Conservation (phyloP, 2,797 vertebrate species). For the Avahi laniger region DNA sequence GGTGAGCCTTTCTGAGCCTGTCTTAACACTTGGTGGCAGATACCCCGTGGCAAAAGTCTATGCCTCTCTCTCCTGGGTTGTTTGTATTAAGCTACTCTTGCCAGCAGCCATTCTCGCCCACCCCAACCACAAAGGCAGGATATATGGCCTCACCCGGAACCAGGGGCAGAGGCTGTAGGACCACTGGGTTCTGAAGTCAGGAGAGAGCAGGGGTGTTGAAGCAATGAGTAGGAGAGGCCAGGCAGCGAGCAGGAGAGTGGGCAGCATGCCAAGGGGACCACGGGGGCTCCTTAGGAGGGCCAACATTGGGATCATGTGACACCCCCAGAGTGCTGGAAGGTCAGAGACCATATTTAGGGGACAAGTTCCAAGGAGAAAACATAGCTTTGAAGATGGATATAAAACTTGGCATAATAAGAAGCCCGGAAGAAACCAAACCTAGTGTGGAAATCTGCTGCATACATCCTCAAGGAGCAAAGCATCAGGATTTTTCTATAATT, state of each 20-base stretch:
- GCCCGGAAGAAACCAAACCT: background rate
- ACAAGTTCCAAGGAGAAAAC: background rate
- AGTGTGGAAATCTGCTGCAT: background rate
- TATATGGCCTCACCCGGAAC: no score
- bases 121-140: background rate
- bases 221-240: fast-evolving
- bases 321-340: background rate
- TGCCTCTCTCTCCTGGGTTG: background rate
- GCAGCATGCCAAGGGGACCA: background rate
- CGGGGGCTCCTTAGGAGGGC: background rate
- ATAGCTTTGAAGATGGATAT: background rate
- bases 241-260: fast-evolving
- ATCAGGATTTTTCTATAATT: background rate
- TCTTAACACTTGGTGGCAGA: background rate
- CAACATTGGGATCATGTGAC: no score
- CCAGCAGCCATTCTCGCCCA: background rate
- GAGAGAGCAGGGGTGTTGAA: background rate
- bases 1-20: background rate
- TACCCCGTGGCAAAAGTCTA: background rate
- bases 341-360: background rate
- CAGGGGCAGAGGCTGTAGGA: background rate
- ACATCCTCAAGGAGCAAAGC: background rate
- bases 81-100: background rate
- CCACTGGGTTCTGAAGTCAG: background rate
- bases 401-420: background rate